Evolutionary conservation across 2,888 invertebrate genomes (phyloP).

Genomic region (Gandaritis pyraliata): DNA sequence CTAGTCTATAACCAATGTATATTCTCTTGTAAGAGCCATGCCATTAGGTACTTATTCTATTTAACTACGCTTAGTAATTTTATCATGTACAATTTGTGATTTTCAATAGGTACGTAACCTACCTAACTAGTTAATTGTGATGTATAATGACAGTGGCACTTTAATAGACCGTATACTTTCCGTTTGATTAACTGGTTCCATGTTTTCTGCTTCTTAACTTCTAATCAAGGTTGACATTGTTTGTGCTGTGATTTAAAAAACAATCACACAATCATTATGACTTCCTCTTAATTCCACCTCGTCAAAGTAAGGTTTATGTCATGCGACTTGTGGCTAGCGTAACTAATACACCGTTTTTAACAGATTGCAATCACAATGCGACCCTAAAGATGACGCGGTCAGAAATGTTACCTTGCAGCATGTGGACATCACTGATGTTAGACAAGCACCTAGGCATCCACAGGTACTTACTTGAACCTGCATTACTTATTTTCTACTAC

Average conservation of each 20-base stretch:
- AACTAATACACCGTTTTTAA: constrained; percentile 50
- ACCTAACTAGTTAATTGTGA: neutral
- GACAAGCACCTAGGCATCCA: constrained; percentile 61
- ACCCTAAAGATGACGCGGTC: constrained; percentile 49
- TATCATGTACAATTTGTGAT: neutral
- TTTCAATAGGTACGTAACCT: neutral
- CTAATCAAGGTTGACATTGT: constrained; percentile 7
- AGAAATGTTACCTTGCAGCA: constrained; percentile 62
- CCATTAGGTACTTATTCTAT: neutral
- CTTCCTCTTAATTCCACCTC: constrained; percentile 23
- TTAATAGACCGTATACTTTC: constrained; percentile 5
- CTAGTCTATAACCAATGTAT: neutral
- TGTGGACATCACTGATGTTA: constrained; percentile 66
- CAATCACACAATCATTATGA: constrained; percentile 20
- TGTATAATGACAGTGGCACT: constrained; percentile 2
- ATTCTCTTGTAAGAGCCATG: neutral
- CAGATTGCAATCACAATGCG: constrained; percentile 67
- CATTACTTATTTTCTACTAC: constrained; percentile 4
- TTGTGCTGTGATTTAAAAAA: constrained; percentile 5
- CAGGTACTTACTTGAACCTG: constrained; percentile 52
- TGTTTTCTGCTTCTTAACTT: constrained; percentile 8
- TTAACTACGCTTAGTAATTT: neutral
- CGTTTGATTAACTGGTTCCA: neutral
- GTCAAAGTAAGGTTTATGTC: constrained; percentile 9
- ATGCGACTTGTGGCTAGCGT: constrained; percentile 38